These are phyloP conservation scores for Solenodon paradoxus DNA, from an alignment of 2,113 vertebrate genomes.

Conservation along the genomic window DNA sequence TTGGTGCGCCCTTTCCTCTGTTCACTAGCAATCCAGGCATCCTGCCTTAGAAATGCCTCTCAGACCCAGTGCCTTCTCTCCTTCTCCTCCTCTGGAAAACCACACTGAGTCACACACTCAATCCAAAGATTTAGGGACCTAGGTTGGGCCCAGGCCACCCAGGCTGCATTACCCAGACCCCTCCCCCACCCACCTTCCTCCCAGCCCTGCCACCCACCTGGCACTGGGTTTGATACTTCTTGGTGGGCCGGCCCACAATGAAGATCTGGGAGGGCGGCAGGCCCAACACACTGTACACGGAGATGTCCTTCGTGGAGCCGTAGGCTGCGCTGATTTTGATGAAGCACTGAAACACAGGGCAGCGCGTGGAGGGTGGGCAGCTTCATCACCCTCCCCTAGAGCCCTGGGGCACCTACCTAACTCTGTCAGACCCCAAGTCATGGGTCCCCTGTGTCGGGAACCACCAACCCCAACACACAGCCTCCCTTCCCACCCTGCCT, in stretches of 20 bases:
- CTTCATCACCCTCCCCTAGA: neutral
- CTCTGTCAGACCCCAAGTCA: neutral
- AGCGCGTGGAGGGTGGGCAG: neutral
- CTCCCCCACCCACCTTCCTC: too few species aligned
- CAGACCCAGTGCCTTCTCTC: neutral
- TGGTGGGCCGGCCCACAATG: conserved; percentile 96
- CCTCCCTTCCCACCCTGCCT: neutral
- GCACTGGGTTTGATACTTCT: conserved; percentile 98
- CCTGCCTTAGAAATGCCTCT: neutral
- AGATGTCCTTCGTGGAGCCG: conserved; percentile 98
- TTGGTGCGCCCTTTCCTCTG: neutral
- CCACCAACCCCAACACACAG: neutral
- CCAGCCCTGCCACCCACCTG: too few species aligned
- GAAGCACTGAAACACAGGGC: conserved; percentile 88
- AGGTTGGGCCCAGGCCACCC: accelerated
- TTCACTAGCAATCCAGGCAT: neutral
- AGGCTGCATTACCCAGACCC: too few species aligned
- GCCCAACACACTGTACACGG: conserved; percentile 96
- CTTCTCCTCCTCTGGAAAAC: neutral
- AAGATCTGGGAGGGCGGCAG: conserved; percentile 94
- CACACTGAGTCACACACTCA: neutral
- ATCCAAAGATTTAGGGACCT: neutral
- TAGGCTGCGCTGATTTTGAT: conserved; percentile 98
- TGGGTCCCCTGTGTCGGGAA: neutral
- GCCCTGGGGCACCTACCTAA: neutral